A percentile compares a stretch with the other conserved stretches of the same genome.
These are phyloP conservation scores for Xylocopa sonorina DNA, from an alignment of 1,140 invertebrate genomes.

Conservation along the genomic window DNA sequence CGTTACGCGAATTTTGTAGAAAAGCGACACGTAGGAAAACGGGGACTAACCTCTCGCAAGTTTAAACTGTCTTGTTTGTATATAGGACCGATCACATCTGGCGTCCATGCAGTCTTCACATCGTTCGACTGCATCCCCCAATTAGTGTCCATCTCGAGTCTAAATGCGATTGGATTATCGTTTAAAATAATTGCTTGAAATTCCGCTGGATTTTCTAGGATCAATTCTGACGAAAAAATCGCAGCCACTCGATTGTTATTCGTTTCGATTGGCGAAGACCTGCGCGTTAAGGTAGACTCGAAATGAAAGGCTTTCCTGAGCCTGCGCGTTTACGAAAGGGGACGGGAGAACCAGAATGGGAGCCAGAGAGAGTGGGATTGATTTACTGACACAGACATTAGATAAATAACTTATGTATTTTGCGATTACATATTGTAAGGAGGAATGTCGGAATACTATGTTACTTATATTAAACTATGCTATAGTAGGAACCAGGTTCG, in stretches of 20 bases:
- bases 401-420: conserved; percentile 62
- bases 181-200: neutral
- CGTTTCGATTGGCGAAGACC: neutral
- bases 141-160: no score
- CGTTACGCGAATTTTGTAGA: neutral
- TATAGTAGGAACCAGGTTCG: conserved; percentile 24
- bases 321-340: neutral
- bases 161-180: fast-evolving
- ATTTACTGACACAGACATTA: conserved; percentile 9
- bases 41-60: conserved; percentile 63
- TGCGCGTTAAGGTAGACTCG: neutral
- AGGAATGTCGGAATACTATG: conserved; percentile 55
- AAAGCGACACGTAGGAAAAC: neutral
- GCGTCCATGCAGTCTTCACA: conserved; percentile 19
- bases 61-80: conserved; percentile 46
- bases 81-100: conserved; percentile 68
- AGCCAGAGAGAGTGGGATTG: no score
- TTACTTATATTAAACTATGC: conserved; percentile 16
- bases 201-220: neutral
- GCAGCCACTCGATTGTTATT: neutral
- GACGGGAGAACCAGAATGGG: neutral
- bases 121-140: no score
- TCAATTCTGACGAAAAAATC: neutral
- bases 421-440: conserved; percentile 38
- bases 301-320: neutral